These are phyloP conservation scores for Probaryconus sp. DNA, from an alignment of 1,140 invertebrate genomes.

Conservation along the genomic window DNA sequence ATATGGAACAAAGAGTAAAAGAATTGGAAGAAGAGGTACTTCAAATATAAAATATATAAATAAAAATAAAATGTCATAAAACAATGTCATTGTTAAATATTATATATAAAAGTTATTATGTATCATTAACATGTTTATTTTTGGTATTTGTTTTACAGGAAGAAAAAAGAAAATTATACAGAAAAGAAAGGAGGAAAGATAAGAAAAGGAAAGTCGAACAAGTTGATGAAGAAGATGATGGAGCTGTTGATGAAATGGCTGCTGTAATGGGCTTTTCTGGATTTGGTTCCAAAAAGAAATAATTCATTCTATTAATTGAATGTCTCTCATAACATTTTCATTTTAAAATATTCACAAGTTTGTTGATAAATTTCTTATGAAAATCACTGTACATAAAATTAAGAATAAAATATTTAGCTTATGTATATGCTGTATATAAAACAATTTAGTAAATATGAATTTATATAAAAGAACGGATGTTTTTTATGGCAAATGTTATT, in stretches of 20 bases:
- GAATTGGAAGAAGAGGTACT: conserved; percentile 95
- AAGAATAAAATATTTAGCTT: too few species aligned
- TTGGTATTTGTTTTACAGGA: conserved; percentile 82
- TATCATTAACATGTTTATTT: conserved; percentile 4
- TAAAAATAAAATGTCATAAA: background rate
- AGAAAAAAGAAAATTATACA: conserved; percentile 94
- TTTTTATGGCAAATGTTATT: too few species aligned
- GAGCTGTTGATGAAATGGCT: conserved; percentile 88
- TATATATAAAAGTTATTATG: background rate
- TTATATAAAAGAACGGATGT: too few species aligned
- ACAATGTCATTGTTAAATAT: background rate
- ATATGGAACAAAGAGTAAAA: conserved; percentile 92
- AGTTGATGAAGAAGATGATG: conserved; percentile 81
- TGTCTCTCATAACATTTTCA: too few species aligned
- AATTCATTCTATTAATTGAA: too few species aligned
- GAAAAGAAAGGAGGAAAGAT: conserved; percentile 93
- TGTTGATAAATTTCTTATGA: too few species aligned
- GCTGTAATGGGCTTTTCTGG: conserved; percentile 98
- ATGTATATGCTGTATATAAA: too few species aligned
- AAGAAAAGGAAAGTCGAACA: conserved; percentile 92
- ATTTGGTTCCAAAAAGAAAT: conserved; percentile 94
- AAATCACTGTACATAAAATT: too few species aligned
- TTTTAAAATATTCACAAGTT: too few species aligned
- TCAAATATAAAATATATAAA: background rate
- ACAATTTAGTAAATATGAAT: too few species aligned